These are phyloP conservation scores for Sebastes iracundus DNA, from an alignment of 2,797 vertebrate species.

Conservation along the genomic window DNA sequence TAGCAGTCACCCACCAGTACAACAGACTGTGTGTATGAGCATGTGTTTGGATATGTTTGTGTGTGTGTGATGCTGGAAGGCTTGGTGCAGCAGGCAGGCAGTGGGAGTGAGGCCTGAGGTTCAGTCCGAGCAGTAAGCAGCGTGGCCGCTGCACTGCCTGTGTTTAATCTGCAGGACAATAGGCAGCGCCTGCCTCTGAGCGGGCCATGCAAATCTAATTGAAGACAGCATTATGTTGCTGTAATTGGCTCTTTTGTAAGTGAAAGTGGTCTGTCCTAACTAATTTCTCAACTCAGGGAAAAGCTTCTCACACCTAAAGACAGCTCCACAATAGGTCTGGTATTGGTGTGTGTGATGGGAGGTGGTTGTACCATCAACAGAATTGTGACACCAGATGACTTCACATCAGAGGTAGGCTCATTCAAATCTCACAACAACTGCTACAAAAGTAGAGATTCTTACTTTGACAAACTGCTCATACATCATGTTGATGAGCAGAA, in stretches of 20 bases:
- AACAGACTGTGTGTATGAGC: not conserved
- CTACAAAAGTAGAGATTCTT: no score
- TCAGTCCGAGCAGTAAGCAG: not conserved
- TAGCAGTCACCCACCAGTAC: not conserved
- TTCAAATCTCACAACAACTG: no score
- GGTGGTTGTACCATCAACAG: not conserved
- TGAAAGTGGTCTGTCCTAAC: conserved; percentile 62
- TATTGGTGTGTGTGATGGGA: conserved; percentile 15
- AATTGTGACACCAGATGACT: conserved; percentile 16
- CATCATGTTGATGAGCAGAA: not conserved
- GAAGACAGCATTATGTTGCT: conserved; percentile 63
- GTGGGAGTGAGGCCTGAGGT: conserved; percentile 4
- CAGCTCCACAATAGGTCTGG: conserved; percentile 35
- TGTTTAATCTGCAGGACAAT: conserved; percentile 69
- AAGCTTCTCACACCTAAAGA: conserved; percentile 26
- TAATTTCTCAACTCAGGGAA: conserved; percentile 47
- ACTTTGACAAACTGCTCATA: no score
- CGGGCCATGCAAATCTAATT: conserved; percentile 71
- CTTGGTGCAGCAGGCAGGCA: not conserved
- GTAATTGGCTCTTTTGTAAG: conserved; percentile 69
- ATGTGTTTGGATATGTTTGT: not conserved
- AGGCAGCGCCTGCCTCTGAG: conserved; percentile 33
- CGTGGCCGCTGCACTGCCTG: conserved; percentile 7
- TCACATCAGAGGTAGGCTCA: not conserved
- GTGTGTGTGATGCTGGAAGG: not conserved